These are phyloP conservation scores for Platysteira castanea DNA, from an alignment of 2,113 vertebrate species.

Conservation along the genomic window DNA sequence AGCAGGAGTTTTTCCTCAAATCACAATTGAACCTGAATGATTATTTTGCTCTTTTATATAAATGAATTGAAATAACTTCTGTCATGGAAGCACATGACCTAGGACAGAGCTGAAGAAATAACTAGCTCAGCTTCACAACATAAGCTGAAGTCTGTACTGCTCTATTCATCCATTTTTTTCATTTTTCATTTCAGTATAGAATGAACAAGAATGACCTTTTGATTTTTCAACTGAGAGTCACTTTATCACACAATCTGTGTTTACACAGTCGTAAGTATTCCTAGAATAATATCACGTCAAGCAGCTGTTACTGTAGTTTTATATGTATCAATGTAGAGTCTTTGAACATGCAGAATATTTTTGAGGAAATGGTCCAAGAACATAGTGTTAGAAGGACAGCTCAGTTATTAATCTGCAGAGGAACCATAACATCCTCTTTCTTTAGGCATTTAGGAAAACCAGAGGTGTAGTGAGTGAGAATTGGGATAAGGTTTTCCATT, in stretches of 20 bases:
- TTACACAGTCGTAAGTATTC: neutral
- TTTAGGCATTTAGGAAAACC: neutral
- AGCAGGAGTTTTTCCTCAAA: neutral
- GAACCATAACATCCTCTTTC: neutral
- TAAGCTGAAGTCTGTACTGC: neutral
- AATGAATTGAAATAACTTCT: neutral
- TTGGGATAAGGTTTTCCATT: neutral
- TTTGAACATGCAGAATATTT: neutral
- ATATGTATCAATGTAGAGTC: neutral
- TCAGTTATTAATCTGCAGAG: neutral
- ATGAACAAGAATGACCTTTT: neutral
- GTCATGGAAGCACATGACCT: neutral
- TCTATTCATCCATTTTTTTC: neutral
- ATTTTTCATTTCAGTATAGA: neutral
- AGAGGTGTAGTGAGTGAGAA: neutral
- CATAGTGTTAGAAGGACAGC: neutral
- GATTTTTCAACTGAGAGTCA: neutral
- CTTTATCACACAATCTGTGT: neutral
- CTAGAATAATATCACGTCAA: neutral
- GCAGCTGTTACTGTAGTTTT: neutral
- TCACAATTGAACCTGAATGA: neutral
- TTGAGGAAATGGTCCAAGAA: neutral
- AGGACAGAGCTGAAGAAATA: neutral
- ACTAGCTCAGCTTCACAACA: neutral
- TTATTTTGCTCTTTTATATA: slow-evolving; percentile 3